Base-by-base conservation (phyloP, 2,797 vertebrate species). In the Paedocypris micromegethes region DNA sequence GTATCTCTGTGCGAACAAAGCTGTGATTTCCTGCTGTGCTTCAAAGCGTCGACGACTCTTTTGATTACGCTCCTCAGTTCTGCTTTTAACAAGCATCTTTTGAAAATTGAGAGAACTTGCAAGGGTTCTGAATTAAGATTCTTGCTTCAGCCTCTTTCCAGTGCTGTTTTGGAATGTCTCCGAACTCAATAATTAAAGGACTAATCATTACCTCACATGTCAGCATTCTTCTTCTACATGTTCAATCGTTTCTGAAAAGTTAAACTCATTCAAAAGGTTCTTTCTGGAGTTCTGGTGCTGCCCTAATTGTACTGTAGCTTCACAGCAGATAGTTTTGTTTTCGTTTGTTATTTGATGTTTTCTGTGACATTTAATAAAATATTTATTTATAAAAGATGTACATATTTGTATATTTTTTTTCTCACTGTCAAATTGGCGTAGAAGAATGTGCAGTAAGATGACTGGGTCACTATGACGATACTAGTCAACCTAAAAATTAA, bases 301-400 rank as follows among this genome's bases (percentile, higher is more conserved):
- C 51, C 7, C 2, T 55, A 43, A 62, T 50, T 73, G 63, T 72
- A 72, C 49, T 55, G 37, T 53, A 41, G 38, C 57, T 54, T 46
- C 7, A 60, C 37, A 60, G 9, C n/a, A 68, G 71, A 5, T 61
- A 38, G 43, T 47, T 37, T 65, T 3, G 62, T 49, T 39, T 52
- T 61, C 8, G 59, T 71, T 73, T 68, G 49, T 40, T 8, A 56
- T 64, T 71, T 61, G 49, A 68, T 68, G 68, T 71, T 77, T 40
- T 37, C 51, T n/a, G 9, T 72, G 66, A 45, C 63, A 68, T 74
- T 76, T 42, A 78, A 78, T 78, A 76, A 78, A 78, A 64, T 1
- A 2, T 61, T 54, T 70, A 56, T 58, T 59, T 41, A 54, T 42
- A 66, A 23, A 23, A 23, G 23, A 23, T 23, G 23, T 23, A 23